Base-by-base conservation (phyloP, 37 sponge, comb jelly and placozoan genomes). In the Spongilla lacustris region DNA sequence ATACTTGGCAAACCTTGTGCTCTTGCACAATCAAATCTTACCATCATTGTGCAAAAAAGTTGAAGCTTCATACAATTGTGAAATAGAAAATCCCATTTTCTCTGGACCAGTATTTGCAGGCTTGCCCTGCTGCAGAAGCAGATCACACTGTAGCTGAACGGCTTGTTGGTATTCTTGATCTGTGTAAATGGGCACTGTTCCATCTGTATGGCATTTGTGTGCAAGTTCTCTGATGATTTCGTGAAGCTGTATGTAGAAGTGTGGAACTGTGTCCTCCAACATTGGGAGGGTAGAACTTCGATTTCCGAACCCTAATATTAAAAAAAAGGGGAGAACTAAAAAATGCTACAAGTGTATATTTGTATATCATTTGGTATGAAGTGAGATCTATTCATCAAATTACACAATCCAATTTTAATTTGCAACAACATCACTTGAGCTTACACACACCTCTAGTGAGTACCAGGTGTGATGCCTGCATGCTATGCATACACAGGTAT, bases 31-130 rank as follows among this genome's bases (percentile, higher is more conserved):
- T 76, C 29, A 1, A 21, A 12, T 25, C 27, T 26, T 86, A 88
- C 88, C 96, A 46, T 89, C 93, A 69, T 89, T 83, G 50, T 95
- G 96, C 14, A 95, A 88, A 73, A 95, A 95, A 34, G 32, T 68
- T 32, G 89, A 86, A 25, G 91, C 96, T 69, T 93, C 94, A 21
- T 92, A 75, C 26, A 95, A 29, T 34, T 95, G 94, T 0, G 74
- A 86, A 67, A 14, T 76, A 10, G 72, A 72, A 27, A 41, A 49
- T 34, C 38, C 28, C n/a, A 79, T 24, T 28, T 66, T 29, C 58
- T 37, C 80, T n/a, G 80, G n/a, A 26, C 30, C 32, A 21, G 30
- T 72, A 14, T 30, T 66, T 5, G 24, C 80, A 49, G 30, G 26
- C n/a, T 79, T 23, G 4, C 50, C 67, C 58, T 66, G 26, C 38